Base-by-base conservation (phyloP, 64 coral and sea anemone species). In the Hydrozoanthus tunicans region DNA sequence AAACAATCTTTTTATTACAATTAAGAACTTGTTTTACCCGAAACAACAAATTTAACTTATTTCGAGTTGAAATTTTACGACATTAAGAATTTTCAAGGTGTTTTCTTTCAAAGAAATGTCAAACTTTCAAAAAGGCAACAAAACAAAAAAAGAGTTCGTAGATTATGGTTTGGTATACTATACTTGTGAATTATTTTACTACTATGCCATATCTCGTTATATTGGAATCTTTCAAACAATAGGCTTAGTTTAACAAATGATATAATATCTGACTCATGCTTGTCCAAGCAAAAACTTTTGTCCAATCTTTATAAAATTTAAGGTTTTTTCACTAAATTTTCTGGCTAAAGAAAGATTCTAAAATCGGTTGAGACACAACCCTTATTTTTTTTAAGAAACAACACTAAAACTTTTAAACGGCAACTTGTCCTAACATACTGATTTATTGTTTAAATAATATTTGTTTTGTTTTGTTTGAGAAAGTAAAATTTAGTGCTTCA, bases 1-100 rank as follows among this genome's bases (percentile, higher is more conserved):
- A 73, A 59, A 58, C 55, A 86, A 86, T 73, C 56, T 73, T 71
- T 86, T 86, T 59, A 86, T 86, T 86, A 86, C 67, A 86, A 86
- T 86, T 74, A 86, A 59, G 54, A 51, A 11, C 9, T 59, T 86
- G 54, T 86, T 24, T 86, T 43, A 0, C 20, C 83, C 56, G 78
- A 25, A 58, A 73, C 5, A 56, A 60, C 83, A 59, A 17, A 75
- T 88, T 74, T 60, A 58, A 32, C 9, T 24, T 51, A 14, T 74
- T 88, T 88, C 9, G 27, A 53, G 32, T 43, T 43, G 32, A 58
- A 86, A 88, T 88, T 57, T 73, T 51, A 11, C 25, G 43, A 20
- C 7, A 73, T 73, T 52, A 51, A 61, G 55, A 27, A 13, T 53
- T 71, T 1, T 32, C 20, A 59, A 27, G 11, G 51, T 61, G 55